phyloP scores from a whole-genome alignment of 2,888 invertebrate genomes.

The Bimastos eiseni region DNA sequence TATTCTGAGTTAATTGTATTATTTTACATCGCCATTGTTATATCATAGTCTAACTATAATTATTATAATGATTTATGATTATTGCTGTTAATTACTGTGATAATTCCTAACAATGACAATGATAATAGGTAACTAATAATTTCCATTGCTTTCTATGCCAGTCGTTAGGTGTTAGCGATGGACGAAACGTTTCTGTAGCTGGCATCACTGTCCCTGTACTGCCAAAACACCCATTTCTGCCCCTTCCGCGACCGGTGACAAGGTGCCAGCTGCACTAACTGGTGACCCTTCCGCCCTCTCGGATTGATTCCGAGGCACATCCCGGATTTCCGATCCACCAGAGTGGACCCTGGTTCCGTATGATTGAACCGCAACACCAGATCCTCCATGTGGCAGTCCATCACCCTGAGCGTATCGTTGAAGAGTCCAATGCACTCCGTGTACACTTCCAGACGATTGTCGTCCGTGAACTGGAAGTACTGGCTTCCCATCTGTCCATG shows the following conservation, averaged over 20 bases:
- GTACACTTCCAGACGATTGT: not conserved
- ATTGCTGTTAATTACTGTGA: no score
- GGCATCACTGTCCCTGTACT: not conserved
- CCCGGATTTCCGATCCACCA: not conserved
- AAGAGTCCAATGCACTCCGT: slow-evolving; percentile 24
- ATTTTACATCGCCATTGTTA: no score
- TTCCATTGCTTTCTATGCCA: no score
- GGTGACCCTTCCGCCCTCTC: not conserved
- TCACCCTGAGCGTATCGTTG: not conserved
- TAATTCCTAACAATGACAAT: no score
- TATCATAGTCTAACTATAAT: no score
- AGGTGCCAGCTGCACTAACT: not conserved
- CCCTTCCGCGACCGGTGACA: not conserved
- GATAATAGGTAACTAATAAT: no score
- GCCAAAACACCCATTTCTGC: not conserved
- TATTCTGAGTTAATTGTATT: no score
- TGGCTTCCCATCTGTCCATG: slow-evolving; percentile 9
- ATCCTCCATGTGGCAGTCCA: not conserved
- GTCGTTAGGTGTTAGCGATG: no score
- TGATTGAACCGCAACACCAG: not conserved
- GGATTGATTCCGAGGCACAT: not conserved
- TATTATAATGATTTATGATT: no score
- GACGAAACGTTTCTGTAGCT: not conserved
- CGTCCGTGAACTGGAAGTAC: slow-evolving; percentile 25
- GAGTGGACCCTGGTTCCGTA: not conserved